Evolutionary conservation across 2,888 invertebrate genomes (phyloP), one percentile per base, ranked within the genome.

Genomic region (Parnassius orleans): DNA sequence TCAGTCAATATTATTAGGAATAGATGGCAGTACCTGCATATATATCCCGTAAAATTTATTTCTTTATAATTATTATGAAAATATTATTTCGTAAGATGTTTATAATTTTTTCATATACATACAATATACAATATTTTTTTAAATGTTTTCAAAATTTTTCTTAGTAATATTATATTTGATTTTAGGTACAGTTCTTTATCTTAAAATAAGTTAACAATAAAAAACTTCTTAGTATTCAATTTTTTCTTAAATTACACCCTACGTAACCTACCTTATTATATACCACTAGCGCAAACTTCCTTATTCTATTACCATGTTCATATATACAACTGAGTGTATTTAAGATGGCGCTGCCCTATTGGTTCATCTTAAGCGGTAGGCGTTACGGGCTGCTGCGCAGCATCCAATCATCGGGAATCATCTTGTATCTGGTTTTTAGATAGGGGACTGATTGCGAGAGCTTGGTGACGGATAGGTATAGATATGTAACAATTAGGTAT

Each of bases 361-460:
- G 86, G 86, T 53, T 53, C 72, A 77, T 79, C 78, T 76, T 68
- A 55, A 19, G 56, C 56, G 46, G 64, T 62, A 67, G 78, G 74
- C 78, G 79, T 67, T 42, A 52, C 61, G 78, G 78, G 78, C 68
- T 69, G 72, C 72, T 67, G 67, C 75, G 63, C 86, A 86, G 86
- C 86, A 83, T 86, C 86, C 85, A 84, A 81, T 85, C 77, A 67
- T 72, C 68, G 71, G 61, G 52, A 65, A 66, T 67, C 69, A 75
- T 72, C 70, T 68, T 65, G 67, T 68, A 66, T 68, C 66, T 64
- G 53, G 61, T 61, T 56, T 52, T 56, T 48, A 71, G 68, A 69
- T 69, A 67, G 72, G 72, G 68, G 68, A 69, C 65, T 61, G 67
- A 69, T 53, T 53, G 47, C 14, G 51, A n/a, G 9, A 41, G 46